A percentile compares a stretch with the other conserved stretches of the same genome.
Evolutionary conservation across 2,888 invertebrate genomes (phyloP).

Genomic region (Catocala sponsa): DNA sequence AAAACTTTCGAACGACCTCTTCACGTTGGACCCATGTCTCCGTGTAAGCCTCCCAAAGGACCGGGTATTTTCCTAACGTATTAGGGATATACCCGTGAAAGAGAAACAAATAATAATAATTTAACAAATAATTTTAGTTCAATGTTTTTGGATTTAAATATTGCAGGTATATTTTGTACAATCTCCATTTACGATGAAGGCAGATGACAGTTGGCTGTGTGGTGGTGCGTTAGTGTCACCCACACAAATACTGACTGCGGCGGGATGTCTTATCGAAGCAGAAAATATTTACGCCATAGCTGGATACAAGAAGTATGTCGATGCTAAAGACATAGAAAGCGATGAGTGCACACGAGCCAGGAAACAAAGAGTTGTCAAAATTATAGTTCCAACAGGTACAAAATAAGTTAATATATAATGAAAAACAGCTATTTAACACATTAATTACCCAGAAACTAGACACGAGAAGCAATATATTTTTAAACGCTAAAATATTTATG

Average conservation of each 20-base stretch:
- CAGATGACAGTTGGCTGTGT: conserved; percentile 27
- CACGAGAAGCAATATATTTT: too few relatives aligned
- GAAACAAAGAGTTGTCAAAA: conserved; percentile 36
- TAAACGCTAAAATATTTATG: too few relatives aligned
- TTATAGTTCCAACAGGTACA: conserved; percentile 33
- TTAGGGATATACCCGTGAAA: too few relatives aligned
- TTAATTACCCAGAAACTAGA: too few relatives aligned
- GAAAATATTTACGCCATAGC: conserved; percentile 35
- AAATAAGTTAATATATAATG: background rate
- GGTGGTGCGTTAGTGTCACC: conserved; percentile 30
- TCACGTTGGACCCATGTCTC: too few relatives aligned
- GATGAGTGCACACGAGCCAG: conserved; percentile 23
- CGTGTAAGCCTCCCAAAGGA: too few relatives aligned
- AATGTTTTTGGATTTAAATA: background rate
- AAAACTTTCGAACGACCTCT: too few relatives aligned
- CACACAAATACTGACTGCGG: conserved; percentile 31
- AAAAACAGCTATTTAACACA: background rate
- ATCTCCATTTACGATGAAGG: conserved; percentile 26
- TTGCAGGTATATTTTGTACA: conserved; percentile 44
- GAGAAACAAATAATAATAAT: too few relatives aligned
- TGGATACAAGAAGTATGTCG: conserved; percentile 31
- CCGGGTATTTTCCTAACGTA: too few relatives aligned
- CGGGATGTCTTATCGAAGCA: conserved; percentile 27
- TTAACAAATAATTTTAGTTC: too few relatives aligned
- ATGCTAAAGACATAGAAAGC: conserved; percentile 15